Base-by-base conservation (phyloP, 2,888 invertebrate genomes). In the Hermaeophaga mercurialis region DNA sequence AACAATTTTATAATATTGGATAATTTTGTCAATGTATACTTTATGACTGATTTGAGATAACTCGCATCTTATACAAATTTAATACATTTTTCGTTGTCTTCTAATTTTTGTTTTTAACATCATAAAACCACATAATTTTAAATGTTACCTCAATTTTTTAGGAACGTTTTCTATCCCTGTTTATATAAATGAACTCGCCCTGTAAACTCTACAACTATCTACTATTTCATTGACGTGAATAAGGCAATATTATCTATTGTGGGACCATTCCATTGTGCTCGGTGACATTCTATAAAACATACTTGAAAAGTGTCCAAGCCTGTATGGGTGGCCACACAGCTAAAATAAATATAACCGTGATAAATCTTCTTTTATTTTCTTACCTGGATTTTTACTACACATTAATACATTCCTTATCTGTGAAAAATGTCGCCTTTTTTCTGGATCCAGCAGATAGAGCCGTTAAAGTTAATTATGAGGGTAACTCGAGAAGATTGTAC, bases 251-350 rank as follows among this genome's bases (percentile, higher is more conserved):
- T 34, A 31, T 52, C 52, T 52, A 36, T 53, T 53, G 36, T 53
- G 34, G 24, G 24, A 45, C 34, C 34, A 3, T 9, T 44, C 53
- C 41, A 45, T 45, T 53, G 53, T 53, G 24, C 14, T 26, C 34
- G n/a, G n/a, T 22, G 28, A 18, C 53, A 44, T 53, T 36, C 43
- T 34, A 53, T 45, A 53, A 53, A 53, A 45, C 53, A 53, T 53
- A 34, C 53, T 24, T 36, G 45, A 44, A 15, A 53, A 33, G 44
- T 53, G 53, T 45, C 45, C 53, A 53, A 53, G 18, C 34, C 53
- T 44, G 15, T 44, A 44, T 53, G 53, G 53, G 53, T 53, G 53
- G 53, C 41, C 53, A 34, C 14, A 15, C 12, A 8, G 9, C 12
- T 24, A 36, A 34, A 53, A 41, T 53, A 44, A 53, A 53, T 36